A percentile compares a stretch with the other conserved stretches of the same genome.
phyloP scores from a whole-genome alignment of 2,888 invertebrate species.

The Pyrrhosoma nymphula region DNA sequence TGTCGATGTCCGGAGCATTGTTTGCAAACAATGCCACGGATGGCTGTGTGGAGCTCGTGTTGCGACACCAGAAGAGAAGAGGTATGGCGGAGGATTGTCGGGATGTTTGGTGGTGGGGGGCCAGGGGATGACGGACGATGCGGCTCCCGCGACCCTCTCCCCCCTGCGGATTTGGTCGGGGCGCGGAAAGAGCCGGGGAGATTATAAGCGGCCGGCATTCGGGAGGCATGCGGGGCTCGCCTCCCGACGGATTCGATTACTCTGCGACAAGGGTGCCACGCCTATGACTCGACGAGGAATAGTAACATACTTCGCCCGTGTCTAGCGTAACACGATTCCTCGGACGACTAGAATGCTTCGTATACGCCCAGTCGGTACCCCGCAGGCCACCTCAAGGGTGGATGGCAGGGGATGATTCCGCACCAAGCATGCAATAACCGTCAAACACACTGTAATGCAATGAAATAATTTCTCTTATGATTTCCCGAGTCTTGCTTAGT shows the following conservation, averaged over 20 bases:
- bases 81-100: no score
- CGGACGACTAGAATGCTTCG: no score
- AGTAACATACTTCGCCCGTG: no score
- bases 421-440: no score
- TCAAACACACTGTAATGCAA: no score
- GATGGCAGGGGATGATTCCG: no score
- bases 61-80: no score
- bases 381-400: no score
- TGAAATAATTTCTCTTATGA: no score
- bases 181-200: background rate
- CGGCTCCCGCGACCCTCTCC: background rate
- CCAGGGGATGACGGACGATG: background rate
- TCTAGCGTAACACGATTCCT: no score
- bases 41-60: background rate
- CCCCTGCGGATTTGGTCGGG: background rate
- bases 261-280: background rate
- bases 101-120: background rate
- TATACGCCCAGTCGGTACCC: no score
- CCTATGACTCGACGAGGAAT: background rate
- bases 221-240: background rate
- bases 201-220: background rate
- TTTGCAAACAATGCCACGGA: slow-evolving; percentile 26
- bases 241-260: background rate
- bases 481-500: no score
- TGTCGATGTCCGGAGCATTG: background rate